These are phyloP conservation scores for Phylloscopus collybita DNA, from an alignment of 2,797 vertebrate species.

Conservation along the genomic window DNA sequence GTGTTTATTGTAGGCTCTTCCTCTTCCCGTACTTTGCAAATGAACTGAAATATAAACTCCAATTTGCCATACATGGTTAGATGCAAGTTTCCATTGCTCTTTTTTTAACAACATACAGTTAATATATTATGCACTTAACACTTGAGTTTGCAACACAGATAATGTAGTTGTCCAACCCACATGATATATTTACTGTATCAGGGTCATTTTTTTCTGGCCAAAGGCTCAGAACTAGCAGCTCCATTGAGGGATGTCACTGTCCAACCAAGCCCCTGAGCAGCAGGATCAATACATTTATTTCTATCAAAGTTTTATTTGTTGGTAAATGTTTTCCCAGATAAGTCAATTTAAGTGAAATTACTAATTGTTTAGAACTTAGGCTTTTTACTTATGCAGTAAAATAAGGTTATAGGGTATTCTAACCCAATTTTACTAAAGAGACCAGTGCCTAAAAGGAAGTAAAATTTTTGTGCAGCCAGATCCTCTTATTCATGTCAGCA, in stretches of 20 bases:
- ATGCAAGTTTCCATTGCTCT: neutral
- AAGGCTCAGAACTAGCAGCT: neutral
- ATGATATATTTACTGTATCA: neutral
- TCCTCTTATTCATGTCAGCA: neutral
- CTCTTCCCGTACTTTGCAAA: slow-evolving; percentile 6
- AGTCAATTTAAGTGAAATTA: too few relatives aligned
- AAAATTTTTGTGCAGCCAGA: neutral
- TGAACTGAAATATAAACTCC: slow-evolving; percentile 7
- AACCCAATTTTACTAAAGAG: neutral
- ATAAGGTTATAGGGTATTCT: neutral
- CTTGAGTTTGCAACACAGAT: neutral
- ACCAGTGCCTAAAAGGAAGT: neutral
- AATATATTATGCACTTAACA: slow-evolving; percentile 20
- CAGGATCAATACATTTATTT: neutral
- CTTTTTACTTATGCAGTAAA: neutral
- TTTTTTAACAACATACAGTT: neutral
- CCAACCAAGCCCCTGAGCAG: neutral
- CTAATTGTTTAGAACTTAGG: neutral
- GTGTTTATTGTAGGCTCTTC: slow-evolving; percentile 51
- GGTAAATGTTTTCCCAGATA: neutral
- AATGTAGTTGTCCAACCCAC: neutral
- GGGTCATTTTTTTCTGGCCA: neutral
- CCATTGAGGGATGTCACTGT: fast-evolving
- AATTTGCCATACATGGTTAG: neutral
- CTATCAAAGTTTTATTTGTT: neutral